Conservation (phyloP, 2,797 vertebrate genomes). For the Pitangus sulphuratus region DNA sequence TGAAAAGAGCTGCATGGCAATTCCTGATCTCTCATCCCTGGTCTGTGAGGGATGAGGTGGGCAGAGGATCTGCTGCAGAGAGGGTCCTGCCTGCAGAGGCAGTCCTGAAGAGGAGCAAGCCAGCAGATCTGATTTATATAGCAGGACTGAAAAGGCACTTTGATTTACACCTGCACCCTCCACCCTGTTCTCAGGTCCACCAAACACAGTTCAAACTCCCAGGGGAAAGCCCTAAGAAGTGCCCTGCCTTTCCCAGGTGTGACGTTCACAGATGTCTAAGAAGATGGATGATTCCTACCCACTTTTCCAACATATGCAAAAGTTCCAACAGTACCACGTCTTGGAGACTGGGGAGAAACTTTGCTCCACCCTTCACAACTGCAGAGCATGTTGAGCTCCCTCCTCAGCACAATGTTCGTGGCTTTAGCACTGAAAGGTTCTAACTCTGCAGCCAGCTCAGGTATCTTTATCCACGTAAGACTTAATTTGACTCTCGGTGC, state of each 20-base stretch:
- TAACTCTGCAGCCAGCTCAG: neutral
- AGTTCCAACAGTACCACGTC: neutral
- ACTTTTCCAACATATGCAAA: neutral
- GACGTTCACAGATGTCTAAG: rapidly evolving
- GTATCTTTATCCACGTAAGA: neutral
- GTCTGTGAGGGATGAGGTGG: neutral
- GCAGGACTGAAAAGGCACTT: neutral
- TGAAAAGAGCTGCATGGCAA: neutral
- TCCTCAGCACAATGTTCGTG: neutral
- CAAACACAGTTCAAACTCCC: neutral
- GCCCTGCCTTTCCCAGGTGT: neutral
- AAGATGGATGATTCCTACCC: neutral
- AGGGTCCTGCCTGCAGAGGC: neutral
- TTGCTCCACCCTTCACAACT: neutral
- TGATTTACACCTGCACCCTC: neutral
- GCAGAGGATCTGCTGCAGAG: neutral
- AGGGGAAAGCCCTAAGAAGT: neutral
- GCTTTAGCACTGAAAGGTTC: neutral
- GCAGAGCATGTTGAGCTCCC: neutral
- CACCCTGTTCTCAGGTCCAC: neutral
- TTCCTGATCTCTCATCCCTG: rapidly evolving
- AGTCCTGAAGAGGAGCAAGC: neutral
- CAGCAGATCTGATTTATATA: neutral
- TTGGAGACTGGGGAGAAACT: neutral
- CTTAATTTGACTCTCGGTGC: neutral